Evolutionary conservation across 2,113 vertebrate species (phyloP), one percentile per base, ranked within the genome.

Genomic region (Thunnus thynnus): DNA sequence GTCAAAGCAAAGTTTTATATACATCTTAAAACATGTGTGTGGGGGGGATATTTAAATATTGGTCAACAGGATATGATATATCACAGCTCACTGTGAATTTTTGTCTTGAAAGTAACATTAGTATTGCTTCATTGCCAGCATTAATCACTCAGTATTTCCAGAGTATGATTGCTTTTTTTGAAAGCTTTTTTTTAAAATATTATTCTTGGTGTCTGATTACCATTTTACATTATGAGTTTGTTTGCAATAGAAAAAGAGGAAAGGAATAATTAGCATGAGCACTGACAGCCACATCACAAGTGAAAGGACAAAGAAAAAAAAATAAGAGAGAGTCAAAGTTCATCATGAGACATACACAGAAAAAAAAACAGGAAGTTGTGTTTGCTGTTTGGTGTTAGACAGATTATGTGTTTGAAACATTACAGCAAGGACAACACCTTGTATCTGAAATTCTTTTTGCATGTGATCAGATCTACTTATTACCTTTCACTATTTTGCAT

Each of bases 181-280:
- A 22, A 22, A 22, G 22, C 22, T 22, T 22, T 41, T 41, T 41
- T 41, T 41, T 20, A 20, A 20, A 20, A 20, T 20, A 51, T 51
- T 25, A 51, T 50, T 67, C 25, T 30, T 51, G 18, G 47, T 67
- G 47, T 16, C 25, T 67, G 30, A 51, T 67, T 67, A 67, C 47
- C 64, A 67, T 67, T 67, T 51, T 17, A 67, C 48, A 48, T 51
- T 18, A 12, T 8, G 16, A 22, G 17, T 62, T 48, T 47, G 36
- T 55, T 27, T 72, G 44, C 30, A 56, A 32, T 18, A 18, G 27
- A n/a, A 76, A 70, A 57, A 1, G 20, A 44, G 48, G 20, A 10
- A 69, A 69, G 51, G 3, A 51, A 58, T 76, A 11, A 54, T 47
- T 57, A 58, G 60, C 30, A 46, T 32, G 13, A 67, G 64, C 44